Percentiles rank a stretch among this genome's conserved stretches.
Conservation (phyloP, 2,888 invertebrate species). For the Synergus laeviventris region DNA sequence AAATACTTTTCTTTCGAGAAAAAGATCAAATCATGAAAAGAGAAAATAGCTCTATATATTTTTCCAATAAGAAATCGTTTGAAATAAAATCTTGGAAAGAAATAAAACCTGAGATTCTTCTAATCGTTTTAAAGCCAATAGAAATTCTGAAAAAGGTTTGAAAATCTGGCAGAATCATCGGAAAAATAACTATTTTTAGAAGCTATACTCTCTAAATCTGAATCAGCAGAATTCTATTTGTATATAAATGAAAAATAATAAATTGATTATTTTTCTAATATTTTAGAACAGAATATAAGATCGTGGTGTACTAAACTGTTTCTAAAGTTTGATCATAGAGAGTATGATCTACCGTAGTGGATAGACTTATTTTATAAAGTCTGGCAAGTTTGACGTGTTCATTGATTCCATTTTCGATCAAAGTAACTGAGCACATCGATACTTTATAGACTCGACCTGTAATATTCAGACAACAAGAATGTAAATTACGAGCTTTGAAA, state of each 20-base stretch:
- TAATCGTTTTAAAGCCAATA: conserved; percentile 63
- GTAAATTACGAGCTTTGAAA: neutral
- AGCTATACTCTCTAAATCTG: neutral
- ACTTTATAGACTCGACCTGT: conserved; percentile 48
- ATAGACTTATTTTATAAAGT: conserved; percentile 62
- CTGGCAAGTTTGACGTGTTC: conserved; percentile 58
- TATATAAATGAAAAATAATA: neutral
- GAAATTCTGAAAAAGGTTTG: conserved; percentile 54
- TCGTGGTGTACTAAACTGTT: neutral
- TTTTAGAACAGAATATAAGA: neutral
- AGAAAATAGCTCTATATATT: conserved; percentile 19
- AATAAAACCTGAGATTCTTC: conserved; percentile 34
- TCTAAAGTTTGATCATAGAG: neutral
- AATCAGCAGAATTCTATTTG: no score
- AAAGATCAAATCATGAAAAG: conserved; percentile 35
- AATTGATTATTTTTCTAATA: neutral
- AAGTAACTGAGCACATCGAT: conserved; percentile 56
- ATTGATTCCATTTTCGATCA: conserved; percentile 64
- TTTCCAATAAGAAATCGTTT: conserved; percentile 28
- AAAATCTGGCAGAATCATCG: neutral
- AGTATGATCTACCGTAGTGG: conserved; percentile 1
- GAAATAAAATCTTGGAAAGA: conserved; percentile 24
- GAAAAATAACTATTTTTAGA: neutral
- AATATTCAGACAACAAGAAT: neutral
- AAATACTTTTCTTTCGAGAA: conserved; percentile 25